Evolutionary conservation across 1,140 invertebrate species (phyloP), one percentile per base, ranked within the genome.

Genomic region (Venturia canescens): DNA sequence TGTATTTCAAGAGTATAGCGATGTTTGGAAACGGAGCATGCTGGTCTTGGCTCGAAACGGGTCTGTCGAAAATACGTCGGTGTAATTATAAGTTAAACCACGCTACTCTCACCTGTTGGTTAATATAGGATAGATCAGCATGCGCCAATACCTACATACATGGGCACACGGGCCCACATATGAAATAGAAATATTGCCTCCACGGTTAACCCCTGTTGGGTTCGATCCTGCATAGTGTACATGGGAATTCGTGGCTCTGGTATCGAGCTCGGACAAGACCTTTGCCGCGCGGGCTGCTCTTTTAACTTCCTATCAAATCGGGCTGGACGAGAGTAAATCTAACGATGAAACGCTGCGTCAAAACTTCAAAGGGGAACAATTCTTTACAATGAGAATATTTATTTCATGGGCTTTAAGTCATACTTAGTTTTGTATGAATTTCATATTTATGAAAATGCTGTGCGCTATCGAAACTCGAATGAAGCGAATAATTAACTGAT

Each of bases 81-180:
- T 29, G 27, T 69, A 34, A 69, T 69, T 69, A 23, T 69, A 69
- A 69, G 16, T 69, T 69, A 4, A 69, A 31, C 26, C 27, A 16
- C 66, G 31, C 31, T 69, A 2, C 29, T 15, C 29, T 69, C 29
- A 69, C 26, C 66, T 69, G 9, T 27, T 23, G 50, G 60, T 63
- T 9, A 69, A 6, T n/a, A 16, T 29, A n/a, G 21, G 27, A 23
- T 23, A 21, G 6, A 26, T n/a, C 57, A 23, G 18, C 18, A 11
- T 13, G 23, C 23, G 23, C 60, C 1, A 1, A 21, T n/a, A 57
- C 53, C 21, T 6, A 18, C 66, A 31, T 13, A 69, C 60, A 18
- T 7, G 11, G 3, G 18, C 57, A 60, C 57, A 60, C 57, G 3
- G 3, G 23, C 21, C 18, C 48, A 50, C 48, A 21, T n/a, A 44